Conservation (phyloP, 2,888 invertebrate genomes). For the Julus scandinavius region DNA sequence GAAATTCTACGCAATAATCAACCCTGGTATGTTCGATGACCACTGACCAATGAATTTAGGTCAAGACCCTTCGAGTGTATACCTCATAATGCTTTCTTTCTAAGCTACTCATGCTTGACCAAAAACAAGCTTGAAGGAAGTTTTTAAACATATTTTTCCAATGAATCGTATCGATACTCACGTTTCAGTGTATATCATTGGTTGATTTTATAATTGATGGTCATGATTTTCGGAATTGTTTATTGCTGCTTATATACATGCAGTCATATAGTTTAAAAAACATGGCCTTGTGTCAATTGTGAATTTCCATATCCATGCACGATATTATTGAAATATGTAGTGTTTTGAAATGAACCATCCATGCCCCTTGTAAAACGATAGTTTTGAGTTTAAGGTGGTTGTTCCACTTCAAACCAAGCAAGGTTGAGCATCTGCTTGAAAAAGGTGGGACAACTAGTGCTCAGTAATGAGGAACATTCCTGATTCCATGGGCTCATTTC, state of each 20-base stretch:
- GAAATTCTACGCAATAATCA: background rate
- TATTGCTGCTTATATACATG: background rate
- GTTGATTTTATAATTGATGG: background rate
- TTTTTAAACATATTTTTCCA: background rate
- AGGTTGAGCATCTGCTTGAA: too few species aligned
- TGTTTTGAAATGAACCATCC: background rate
- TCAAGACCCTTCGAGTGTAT: background rate
- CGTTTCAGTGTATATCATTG: background rate
- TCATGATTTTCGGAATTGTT: too few species aligned
- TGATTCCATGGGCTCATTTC: too few species aligned
- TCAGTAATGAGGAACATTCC: too few species aligned
- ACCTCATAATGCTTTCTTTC: background rate
- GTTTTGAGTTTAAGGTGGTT: too few species aligned
- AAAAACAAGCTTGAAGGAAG: background rate
- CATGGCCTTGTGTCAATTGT: background rate
- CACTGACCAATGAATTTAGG: background rate
- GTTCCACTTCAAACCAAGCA: too few species aligned
- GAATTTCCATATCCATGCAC: background rate
- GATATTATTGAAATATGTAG: background rate
- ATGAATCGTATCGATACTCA: slow-evolving; percentile 1
- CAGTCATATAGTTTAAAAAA: background rate
- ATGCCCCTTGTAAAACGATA: too few species aligned
- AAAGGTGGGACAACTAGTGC: too few species aligned
- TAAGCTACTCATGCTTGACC: background rate
- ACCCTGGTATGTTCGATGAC: background rate